Conservation (phyloP, 2,797 vertebrate species). For the Fistularia tabacaria region DNA sequence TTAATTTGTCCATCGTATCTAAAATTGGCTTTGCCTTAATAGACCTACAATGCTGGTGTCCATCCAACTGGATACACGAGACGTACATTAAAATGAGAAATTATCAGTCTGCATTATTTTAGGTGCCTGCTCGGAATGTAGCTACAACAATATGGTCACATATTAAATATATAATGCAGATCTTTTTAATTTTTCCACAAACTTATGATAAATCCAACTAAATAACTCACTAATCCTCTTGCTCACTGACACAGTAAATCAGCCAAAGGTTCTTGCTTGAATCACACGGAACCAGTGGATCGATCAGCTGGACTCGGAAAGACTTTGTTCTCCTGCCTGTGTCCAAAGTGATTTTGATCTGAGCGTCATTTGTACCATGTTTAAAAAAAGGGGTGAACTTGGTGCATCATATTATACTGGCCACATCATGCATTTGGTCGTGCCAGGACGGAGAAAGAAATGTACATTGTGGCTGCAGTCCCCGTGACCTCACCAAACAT, state of each 20-base stretch:
- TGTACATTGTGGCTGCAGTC: constrained; percentile 26
- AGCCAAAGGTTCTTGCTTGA: constrained; percentile 42
- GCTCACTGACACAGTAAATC: no score
- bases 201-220: not conserved
- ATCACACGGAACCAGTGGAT: constrained; percentile 33
- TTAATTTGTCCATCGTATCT: no score
- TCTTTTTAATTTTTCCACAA: no score
- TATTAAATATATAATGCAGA: no score
- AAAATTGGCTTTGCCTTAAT: no score
- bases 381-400: constrained; percentile 1
- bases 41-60: no score
- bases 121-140: no score
- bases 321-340: constrained; percentile 31
- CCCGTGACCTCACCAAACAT: constrained; percentile 37
- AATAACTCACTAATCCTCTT: not conserved
- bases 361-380: constrained; percentile 9
- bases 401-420: constrained; percentile 32
- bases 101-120: no score
- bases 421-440: constrained; percentile 13
- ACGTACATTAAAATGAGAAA: no score
- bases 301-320: constrained; percentile 31
- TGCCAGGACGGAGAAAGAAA: constrained; percentile 23
- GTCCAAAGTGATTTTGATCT: constrained; percentile 64
- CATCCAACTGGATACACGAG: no score
- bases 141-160: no score